phyloP scores from a whole-genome alignment of 2,797 vertebrate genomes.

The Erethizon dorsatum region DNA sequence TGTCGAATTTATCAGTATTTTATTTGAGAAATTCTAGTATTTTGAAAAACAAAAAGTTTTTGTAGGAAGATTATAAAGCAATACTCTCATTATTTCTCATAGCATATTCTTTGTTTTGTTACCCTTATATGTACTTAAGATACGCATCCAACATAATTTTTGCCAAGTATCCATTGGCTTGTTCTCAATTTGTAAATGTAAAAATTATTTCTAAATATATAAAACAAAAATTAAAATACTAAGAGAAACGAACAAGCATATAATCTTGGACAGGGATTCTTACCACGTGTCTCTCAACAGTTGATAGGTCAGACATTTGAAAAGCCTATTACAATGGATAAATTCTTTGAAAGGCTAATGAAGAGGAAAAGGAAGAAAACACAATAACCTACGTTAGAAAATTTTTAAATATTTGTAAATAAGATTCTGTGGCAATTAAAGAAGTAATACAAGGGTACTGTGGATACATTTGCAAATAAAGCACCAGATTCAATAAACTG shows the following conservation, averaged over 20 bases:
- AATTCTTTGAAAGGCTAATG: not conserved
- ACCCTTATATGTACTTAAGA: not conserved
- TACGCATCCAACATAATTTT: not conserved
- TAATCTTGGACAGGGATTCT: not conserved
- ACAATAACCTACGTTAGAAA: not conserved
- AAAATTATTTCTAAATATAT: not conserved
- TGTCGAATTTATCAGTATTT: not conserved
- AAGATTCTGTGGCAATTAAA: not conserved
- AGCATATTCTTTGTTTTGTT: not conserved
- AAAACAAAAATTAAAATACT: not conserved
- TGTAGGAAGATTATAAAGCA: not conserved
- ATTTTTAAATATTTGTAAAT: not conserved
- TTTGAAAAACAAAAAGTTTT: not conserved
- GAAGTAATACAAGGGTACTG: not conserved
- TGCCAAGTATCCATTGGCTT: not conserved
- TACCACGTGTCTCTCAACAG: not conserved
- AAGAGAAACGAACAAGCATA: not conserved
- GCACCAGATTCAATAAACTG: not conserved
- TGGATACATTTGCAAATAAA: conserved; percentile 16
- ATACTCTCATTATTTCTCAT: not conserved
- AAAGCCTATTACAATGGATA: not conserved
- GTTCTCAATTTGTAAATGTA: not conserved
- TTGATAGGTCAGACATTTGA: not conserved
- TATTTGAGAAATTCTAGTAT: not conserved
- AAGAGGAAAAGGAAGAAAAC: not conserved